A percentile compares a stretch with the other conserved stretches of the same genome.
These are phyloP conservation scores for Muscicapa comitata DNA, from an alignment of 2,797 vertebrate genomes.

Conservation along the genomic window DNA sequence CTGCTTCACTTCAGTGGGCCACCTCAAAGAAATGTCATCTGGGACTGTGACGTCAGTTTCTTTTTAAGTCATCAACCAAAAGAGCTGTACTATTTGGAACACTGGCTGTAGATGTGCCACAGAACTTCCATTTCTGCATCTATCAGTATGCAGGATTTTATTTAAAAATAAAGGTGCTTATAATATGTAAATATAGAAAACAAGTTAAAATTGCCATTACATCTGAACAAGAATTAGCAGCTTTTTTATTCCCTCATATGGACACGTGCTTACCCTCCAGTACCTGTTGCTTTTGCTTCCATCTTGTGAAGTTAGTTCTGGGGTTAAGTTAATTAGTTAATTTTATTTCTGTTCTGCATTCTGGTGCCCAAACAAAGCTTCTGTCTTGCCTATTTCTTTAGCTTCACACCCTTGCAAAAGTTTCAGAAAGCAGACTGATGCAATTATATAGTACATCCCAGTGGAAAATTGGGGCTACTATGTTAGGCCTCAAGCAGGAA, in stretches of 20 bases:
- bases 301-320: background rate
- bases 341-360: background rate
- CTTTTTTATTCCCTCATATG: background rate
- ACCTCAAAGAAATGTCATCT: background rate
- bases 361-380: background rate
- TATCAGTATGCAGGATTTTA: background rate
- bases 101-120: background rate
- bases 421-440: background rate
- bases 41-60: background rate
- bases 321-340: background rate
- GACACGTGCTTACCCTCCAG: background rate
- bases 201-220: background rate
- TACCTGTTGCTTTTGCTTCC: background rate
- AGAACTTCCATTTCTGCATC: background rate
- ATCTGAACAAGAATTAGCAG: background rate
- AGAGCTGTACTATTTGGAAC: background rate
- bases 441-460: background rate
- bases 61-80: background rate
- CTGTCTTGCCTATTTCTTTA: background rate
- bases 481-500: background rate
- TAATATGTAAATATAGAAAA: background rate
- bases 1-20: background rate
- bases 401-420: background rate
- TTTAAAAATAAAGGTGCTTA: background rate
- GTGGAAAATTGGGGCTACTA: background rate